Evolutionary conservation across 2,797 vertebrate genomes (phyloP), one percentile per base, ranked within the genome.

Genomic region (Gobio occitaniae): DNA sequence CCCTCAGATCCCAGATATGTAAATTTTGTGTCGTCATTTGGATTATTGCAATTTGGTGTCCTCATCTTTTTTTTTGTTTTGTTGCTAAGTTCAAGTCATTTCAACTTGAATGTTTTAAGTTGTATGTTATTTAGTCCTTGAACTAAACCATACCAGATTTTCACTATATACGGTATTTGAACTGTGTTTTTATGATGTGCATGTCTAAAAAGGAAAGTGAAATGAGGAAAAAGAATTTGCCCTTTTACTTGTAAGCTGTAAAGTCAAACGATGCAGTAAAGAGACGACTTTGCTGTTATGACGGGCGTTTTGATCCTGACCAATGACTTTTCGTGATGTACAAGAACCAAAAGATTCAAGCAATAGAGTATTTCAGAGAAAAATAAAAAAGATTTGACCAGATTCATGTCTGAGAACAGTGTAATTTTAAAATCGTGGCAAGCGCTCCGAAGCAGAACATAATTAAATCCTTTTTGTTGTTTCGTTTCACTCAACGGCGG

Each of bases 71-170:
- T 41, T 44, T 65, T 41, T 25, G 25, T 25, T 25, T 25, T 25
- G 70, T 88, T 90, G 87, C 86, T 79, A 87, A 52, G 84, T 83
- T 44, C 89, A 92, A 91, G 88, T 79, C 47, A 74, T 81, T 92
- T 94, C 94, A 93, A 93, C 88, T 92, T 93, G 92, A 91, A 93
- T 93, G 93, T 94, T 94, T 95, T 92, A 90, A 88, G 89, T 47
- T 84, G 85, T 91, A 93, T 92, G 92, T 93, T 91, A 47, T 91
- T 93, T 89, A 90, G 90, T 93, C 91, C 89, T 89, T 88, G 91
- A 90, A 90, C 90, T 91, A 93, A 93, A 91, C 88, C 91, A 91
- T 89, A 84, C 88, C 86, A 93, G 92, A 91, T 91, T 90, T 92
- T 91, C 48, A 15, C 72, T 81, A 87, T 91, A 92, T 90, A 61